phyloP scores from a whole-genome alignment of 2,113 vertebrate genomes.

The Stegostoma tigrinum region DNA sequence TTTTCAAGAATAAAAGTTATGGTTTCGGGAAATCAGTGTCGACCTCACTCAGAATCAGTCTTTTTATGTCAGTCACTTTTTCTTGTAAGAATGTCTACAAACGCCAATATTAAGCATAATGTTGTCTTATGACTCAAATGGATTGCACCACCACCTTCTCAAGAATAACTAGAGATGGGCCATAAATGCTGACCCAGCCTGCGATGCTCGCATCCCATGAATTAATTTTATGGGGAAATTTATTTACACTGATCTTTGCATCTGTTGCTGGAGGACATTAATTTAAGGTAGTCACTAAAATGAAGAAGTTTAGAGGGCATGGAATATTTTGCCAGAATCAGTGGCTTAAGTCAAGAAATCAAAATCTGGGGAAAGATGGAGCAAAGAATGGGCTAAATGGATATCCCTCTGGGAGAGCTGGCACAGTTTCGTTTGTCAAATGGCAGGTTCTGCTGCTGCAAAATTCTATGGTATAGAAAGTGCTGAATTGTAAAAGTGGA shows the following conservation, averaged over 20 bases:
- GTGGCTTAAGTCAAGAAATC: neutral
- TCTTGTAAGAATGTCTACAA: neutral
- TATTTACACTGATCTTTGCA: neutral
- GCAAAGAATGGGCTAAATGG: neutral
- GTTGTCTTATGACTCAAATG: neutral
- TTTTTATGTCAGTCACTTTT: neutral
- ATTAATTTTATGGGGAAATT: too few relatives aligned
- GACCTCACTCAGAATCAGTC: neutral
- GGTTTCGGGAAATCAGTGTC: neutral
- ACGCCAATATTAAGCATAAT: neutral
- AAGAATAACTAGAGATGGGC: too few relatives aligned
- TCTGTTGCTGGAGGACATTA: neutral
- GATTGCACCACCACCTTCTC: too few relatives aligned
- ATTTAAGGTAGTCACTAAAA: neutral
- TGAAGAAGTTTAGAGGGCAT: neutral
- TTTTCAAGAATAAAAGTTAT: too few relatives aligned
- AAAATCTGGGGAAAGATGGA: neutral
- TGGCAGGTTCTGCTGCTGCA: neutral
- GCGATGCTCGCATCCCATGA: too few relatives aligned
- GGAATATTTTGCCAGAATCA: neutral
- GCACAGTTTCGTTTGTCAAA: neutral
- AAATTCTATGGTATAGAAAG: neutral
- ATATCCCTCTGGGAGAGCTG: neutral
- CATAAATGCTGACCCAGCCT: too few relatives aligned
- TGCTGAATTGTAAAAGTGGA: neutral